These are phyloP conservation scores for Sturnus vulgaris DNA, from an alignment of 2,113 vertebrate species.

Conservation along the genomic window DNA sequence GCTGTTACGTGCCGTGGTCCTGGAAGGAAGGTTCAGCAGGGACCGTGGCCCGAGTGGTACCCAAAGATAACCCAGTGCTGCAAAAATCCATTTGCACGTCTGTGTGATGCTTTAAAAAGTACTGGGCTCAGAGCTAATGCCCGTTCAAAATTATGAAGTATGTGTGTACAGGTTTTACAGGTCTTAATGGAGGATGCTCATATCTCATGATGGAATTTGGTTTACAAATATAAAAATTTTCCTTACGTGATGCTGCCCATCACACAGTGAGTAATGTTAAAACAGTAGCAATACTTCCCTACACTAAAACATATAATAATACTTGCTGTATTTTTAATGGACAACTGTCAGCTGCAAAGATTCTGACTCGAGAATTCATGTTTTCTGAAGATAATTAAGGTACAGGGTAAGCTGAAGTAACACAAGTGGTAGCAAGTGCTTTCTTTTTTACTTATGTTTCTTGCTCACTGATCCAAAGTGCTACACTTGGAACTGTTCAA, in stretches of 20 bases:
- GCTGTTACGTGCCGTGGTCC: accelerated
- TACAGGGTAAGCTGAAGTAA: background rate
- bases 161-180: background rate
- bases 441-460: background rate
- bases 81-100: accelerated
- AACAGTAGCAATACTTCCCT: background rate
- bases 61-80: background rate
- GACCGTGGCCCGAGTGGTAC: background rate
- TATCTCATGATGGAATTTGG: background rate
- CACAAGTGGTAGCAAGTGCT: background rate
- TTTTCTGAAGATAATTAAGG: background rate
- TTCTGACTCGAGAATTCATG: background rate
- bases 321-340: background rate
- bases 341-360: background rate
- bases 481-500: background rate
- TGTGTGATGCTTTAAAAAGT: background rate
- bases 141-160: accelerated
- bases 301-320: background rate
- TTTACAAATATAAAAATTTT: background rate
- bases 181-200: background rate
- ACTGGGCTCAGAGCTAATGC: background rate
- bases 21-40: background rate
- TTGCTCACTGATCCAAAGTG: background rate
- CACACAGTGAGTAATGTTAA: background rate
- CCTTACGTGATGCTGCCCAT: background rate